phyloP scores from a whole-genome alignment of 2,888 invertebrate species.

The Dryomyza anilis region DNA sequence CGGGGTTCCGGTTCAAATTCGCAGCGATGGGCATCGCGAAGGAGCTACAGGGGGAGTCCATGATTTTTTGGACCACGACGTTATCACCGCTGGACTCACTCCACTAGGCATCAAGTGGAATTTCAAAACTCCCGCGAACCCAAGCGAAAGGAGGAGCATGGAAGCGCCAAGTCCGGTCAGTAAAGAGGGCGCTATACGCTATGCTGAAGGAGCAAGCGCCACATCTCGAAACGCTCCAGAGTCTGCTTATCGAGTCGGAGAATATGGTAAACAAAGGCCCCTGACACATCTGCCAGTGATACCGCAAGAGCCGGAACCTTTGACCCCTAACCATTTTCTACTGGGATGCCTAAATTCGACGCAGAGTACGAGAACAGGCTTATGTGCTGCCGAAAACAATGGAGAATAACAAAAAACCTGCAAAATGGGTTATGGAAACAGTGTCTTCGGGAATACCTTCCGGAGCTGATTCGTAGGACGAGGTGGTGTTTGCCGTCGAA shows the following conservation, averaged over 20 bases:
- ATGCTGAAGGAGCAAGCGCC: not conserved
- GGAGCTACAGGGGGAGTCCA: not conserved
- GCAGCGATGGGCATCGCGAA: not conserved
- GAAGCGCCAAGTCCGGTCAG: not conserved
- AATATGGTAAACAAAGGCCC: not conserved
- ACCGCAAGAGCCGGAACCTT: not conserved
- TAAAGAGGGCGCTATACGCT: not conserved
- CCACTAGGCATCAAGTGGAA: not conserved
- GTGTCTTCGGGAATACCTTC: not conserved
- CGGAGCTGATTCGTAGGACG: not conserved
- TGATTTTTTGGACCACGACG: not conserved
- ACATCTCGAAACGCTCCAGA: not conserved
- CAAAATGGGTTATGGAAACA: conserved; percentile 10
- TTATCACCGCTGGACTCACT: not conserved
- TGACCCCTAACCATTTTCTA: conserved; percentile 16
- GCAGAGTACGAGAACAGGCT: not conserved
- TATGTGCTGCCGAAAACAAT: conserved; percentile 10
- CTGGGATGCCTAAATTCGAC: not conserved
- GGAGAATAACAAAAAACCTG: conserved; percentile 11
- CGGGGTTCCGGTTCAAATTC: no score
- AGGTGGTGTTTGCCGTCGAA: not conserved
- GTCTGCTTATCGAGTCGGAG: conserved; percentile 2
- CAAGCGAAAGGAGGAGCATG: not conserved
- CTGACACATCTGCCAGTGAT: conserved; percentile 10
- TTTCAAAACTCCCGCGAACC: not conserved